Conservation (phyloP, 1,140 invertebrate genomes). For the Vollenhovia emeryi region DNA sequence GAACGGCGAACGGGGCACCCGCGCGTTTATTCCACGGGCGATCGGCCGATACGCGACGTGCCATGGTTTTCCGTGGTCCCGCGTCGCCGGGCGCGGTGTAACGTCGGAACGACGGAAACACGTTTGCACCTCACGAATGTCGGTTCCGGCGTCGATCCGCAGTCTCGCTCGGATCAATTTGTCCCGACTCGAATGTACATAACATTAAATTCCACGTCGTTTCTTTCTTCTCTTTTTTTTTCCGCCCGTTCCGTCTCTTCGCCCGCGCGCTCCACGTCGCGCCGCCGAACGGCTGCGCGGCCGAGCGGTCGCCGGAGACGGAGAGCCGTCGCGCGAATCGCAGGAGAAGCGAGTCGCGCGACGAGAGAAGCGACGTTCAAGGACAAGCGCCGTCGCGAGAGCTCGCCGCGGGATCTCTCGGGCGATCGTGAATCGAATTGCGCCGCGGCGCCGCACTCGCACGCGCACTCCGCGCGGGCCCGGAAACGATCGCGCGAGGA, state of each 20-base stretch:
- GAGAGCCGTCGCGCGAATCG: neutral
- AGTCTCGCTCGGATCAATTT: neutral
- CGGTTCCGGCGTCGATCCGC: neutral
- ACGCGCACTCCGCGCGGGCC: neutral
- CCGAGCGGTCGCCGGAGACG: neutral
- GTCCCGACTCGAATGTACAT: neutral
- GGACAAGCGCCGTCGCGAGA: neutral
- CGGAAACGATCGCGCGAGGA: slow-evolving; percentile 40
- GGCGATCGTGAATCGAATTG: neutral
- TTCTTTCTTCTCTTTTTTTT: neutral
- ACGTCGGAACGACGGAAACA: neutral
- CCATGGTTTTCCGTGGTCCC: slow-evolving; percentile 44
- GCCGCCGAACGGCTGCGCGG: neutral
- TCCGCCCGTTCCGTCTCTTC: neutral
- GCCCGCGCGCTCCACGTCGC: too few species aligned
- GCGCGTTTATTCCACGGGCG: slow-evolving; percentile 52
- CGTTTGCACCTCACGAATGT: neutral
- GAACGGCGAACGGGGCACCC: slow-evolving; percentile 58
- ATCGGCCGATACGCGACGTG: slow-evolving; percentile 44
- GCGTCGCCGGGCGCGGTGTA: slow-evolving; percentile 18
- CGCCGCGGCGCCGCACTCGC: neutral
- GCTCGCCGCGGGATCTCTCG: neutral
- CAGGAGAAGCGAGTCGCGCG: neutral
- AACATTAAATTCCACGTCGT: neutral
- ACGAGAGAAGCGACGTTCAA: neutral